Percentiles rank a stretch among this genome's conserved stretches.
These are phyloP conservation scores for Spialia ferax DNA, from an alignment of 2,888 invertebrate genomes.

Conservation along the genomic window DNA sequence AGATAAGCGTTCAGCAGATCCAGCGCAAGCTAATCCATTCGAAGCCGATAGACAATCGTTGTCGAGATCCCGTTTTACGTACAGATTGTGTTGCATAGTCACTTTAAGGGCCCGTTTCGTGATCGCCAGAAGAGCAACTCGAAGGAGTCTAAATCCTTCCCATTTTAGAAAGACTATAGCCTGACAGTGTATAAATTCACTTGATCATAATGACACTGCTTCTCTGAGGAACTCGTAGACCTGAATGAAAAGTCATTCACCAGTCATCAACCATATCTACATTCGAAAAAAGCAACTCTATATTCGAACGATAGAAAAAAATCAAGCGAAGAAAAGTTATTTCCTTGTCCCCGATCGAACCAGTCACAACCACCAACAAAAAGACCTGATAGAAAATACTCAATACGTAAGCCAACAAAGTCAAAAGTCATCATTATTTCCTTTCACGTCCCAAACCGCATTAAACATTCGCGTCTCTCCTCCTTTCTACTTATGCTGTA, in stretches of 20 bases:
- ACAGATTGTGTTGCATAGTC: background rate
- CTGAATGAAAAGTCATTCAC: too few relatives aligned
- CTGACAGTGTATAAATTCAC: too few relatives aligned
- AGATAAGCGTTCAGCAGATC: constrained; percentile 33
- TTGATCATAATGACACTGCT: too few relatives aligned
- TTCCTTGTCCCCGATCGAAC: too few relatives aligned
- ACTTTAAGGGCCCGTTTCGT: background rate
- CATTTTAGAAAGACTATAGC: too few relatives aligned
- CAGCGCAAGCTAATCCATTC: constrained; percentile 30
- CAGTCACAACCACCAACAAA: background rate
- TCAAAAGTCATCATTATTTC: constrained; percentile 8
- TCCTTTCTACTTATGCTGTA: constrained; percentile 20
- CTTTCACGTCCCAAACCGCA: background rate
- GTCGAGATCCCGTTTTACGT: constrained; percentile 13
- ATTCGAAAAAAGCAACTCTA: too few relatives aligned
- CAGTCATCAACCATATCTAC: too few relatives aligned
- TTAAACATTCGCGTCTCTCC: constrained; percentile 3
- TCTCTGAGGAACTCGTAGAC: too few relatives aligned
- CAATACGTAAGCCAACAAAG: background rate
- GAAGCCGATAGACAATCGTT: constrained; percentile 33
- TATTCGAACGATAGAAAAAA: too few relatives aligned
- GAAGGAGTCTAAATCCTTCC: too few relatives aligned
- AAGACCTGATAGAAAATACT: background rate
- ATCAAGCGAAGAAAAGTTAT: too few relatives aligned
- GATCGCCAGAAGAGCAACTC: background rate